Evolutionary conservation across 2,888 invertebrate genomes (phyloP).

Genomic region (Eulithis prunata): DNA sequence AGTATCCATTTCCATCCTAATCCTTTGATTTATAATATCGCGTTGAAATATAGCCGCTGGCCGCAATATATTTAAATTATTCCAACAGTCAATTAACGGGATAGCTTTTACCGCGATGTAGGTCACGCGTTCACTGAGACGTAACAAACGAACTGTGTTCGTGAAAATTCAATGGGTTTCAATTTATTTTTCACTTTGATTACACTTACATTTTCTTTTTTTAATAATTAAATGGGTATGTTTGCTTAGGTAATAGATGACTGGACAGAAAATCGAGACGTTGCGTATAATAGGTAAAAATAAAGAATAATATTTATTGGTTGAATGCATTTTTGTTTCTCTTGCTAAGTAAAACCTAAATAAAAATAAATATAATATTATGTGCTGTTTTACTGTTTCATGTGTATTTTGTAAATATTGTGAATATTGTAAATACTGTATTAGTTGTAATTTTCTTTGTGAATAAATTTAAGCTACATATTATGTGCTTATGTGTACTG

Average conservation of each 20-base stretch:
- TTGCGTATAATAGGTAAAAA: too few relatives aligned
- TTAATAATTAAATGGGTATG: not conserved
- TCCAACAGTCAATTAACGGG: conserved; percentile 81
- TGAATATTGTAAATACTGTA: too few relatives aligned
- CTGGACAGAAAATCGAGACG: too few relatives aligned
- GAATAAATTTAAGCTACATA: too few relatives aligned
- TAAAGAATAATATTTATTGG: too few relatives aligned
- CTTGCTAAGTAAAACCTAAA: not conserved
- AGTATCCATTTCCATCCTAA: conserved; percentile 79
- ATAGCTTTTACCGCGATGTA: conserved; percentile 71
- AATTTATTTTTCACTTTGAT: conserved; percentile 42
- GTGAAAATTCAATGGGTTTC: conserved; percentile 49
- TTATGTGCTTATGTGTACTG: conserved; percentile 25
- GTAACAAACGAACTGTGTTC: conserved; percentile 49
- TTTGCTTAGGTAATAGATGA: not conserved
- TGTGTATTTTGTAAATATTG: too few relatives aligned
- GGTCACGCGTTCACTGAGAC: conserved; percentile 58
- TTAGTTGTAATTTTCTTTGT: too few relatives aligned
- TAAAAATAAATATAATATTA: conserved; percentile 11
- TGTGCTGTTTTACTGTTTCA: too few relatives aligned
- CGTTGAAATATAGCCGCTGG: conserved; percentile 75
- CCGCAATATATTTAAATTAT: conserved; percentile 82
- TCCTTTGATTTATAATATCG: conserved; percentile 82
- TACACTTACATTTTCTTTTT: not conserved
- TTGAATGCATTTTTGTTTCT: too few relatives aligned